A percentile compares a stretch with the other conserved stretches of the same genome.
Conservation (phyloP, 2,113 vertebrate species). For the Salvelinus namaycush region DNA sequence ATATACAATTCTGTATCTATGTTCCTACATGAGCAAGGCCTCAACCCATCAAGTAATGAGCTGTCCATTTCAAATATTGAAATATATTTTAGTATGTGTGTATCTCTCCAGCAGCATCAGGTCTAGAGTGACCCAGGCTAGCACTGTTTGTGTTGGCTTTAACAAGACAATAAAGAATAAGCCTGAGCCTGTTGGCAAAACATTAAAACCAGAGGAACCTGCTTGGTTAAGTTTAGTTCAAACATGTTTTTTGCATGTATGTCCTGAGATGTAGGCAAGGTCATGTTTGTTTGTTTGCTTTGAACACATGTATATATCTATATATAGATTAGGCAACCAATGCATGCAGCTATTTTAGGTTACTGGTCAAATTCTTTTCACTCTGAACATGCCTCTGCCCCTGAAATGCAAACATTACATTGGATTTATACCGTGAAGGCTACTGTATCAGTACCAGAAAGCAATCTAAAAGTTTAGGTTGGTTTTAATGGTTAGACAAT, state of each 20-base stretch:
- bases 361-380: no score
- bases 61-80: background rate
- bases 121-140: background rate
- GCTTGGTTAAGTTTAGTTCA: background rate
- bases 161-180: background rate
- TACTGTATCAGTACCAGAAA: background rate
- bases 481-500: background rate
- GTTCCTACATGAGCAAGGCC: background rate
- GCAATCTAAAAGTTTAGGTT: background rate
- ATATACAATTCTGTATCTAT: background rate
- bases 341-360: background rate
- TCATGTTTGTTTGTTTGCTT: background rate
- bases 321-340: background rate
- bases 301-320: background rate
- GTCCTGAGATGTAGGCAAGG: background rate
- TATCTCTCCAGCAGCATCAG: background rate
- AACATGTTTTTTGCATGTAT: background rate
- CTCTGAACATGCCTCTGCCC: no score
- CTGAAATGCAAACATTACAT: no score
- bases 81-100: background rate
- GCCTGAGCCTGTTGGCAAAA: conserved; percentile 23
- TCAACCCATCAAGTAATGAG: background rate
- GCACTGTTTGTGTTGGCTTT: conserved; percentile 1
- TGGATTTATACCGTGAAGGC: background rate
- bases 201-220: conserved; percentile 19